Percentiles rank a stretch among this genome's conserved stretches.
Conservation (phyloP, 2,113 vertebrate species). For the Siniperca chuatsi region DNA sequence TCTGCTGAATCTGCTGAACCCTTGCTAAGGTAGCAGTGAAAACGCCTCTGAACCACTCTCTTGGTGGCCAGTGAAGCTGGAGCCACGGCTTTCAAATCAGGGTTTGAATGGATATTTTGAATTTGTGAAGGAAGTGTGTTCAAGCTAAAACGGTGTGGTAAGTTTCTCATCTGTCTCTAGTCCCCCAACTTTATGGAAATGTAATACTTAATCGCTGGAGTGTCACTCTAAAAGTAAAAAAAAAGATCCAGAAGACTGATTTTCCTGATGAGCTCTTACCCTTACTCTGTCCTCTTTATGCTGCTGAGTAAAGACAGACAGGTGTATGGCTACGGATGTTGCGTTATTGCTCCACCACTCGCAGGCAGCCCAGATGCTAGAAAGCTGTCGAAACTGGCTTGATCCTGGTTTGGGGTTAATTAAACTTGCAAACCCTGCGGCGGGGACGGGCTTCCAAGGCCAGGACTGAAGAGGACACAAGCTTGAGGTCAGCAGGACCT, state of each 20-base stretch:
- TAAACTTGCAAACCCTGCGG: conserved; percentile 78
- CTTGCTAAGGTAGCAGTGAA: background rate
- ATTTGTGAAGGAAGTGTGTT: background rate
- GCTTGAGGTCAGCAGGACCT: conserved; percentile 78
- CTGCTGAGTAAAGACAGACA: conserved; percentile 42
- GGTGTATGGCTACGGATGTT: conserved; percentile 27
- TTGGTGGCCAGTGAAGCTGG: background rate
- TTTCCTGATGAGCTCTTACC: conserved; percentile 11
- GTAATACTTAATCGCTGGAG: background rate
- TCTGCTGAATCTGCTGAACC: background rate
- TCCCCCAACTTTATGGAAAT: background rate
- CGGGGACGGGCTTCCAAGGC: conserved; percentile 60
- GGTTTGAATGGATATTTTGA: background rate
- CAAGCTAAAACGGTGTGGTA: background rate
- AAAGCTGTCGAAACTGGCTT: conserved; percentile 67
- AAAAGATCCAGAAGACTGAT: background rate
- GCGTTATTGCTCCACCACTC: conserved; percentile 56
- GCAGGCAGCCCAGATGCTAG: conserved; percentile 72
- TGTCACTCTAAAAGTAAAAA: background rate
- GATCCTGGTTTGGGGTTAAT: conserved; percentile 80
- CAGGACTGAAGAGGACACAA: conserved; percentile 68
- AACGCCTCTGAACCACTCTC: background rate
- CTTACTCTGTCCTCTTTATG: conserved; percentile 43
- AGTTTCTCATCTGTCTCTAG: background rate
- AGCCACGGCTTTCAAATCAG: background rate